These are phyloP conservation scores for Eulemur mongoz DNA, from an alignment of 2,797 vertebrate species.

Conservation along the genomic window DNA sequence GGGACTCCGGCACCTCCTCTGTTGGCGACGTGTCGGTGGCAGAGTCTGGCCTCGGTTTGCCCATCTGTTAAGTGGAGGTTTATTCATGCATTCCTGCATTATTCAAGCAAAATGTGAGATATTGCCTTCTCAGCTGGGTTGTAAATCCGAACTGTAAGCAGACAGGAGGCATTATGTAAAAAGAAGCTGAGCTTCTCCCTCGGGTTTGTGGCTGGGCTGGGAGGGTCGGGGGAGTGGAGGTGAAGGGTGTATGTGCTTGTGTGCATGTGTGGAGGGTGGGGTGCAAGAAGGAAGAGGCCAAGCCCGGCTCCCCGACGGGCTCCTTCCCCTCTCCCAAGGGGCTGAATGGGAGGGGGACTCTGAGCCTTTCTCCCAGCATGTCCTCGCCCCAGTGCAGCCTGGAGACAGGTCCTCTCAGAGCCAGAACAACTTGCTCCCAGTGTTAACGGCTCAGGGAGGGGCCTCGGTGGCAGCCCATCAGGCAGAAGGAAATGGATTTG, in stretches of 20 bases:
- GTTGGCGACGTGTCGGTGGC: background rate
- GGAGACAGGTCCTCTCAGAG: background rate
- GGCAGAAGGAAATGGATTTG: slow-evolving; percentile 61
- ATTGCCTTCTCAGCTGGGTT: background rate
- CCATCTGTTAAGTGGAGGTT: background rate
- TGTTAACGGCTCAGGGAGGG: background rate
- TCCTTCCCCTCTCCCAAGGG: background rate
- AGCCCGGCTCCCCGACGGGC: background rate
- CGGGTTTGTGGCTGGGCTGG: background rate
- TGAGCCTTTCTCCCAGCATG: background rate
- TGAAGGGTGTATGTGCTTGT: background rate
- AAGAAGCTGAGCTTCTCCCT: background rate
- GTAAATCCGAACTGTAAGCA: background rate
- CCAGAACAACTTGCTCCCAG: background rate
- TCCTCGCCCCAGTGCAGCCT: background rate
- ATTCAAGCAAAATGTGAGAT: background rate
- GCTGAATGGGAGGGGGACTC: background rate
- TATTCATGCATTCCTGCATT: background rate
- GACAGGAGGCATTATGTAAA: background rate
- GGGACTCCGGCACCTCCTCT: fast-evolving
- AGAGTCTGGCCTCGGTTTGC: background rate
- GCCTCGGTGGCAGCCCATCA: background rate
- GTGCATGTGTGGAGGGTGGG: background rate
- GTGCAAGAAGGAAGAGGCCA: background rate
- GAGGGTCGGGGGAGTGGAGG: background rate